phyloP scores from a whole-genome alignment of 2,797 vertebrate species.

The Halcyon badia region DNA sequence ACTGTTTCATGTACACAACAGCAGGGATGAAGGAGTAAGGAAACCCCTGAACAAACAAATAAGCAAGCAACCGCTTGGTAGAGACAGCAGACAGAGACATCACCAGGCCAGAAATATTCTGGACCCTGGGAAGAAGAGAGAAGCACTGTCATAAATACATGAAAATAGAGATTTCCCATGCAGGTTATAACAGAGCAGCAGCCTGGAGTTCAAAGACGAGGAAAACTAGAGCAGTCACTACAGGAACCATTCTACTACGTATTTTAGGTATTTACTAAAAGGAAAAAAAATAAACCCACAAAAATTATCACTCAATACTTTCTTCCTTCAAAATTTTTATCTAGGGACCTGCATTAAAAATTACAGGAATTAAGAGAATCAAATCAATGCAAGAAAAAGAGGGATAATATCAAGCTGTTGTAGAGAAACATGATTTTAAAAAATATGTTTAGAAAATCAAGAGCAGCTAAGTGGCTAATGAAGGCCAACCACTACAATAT shows the following conservation, averaged over 20 bases:
- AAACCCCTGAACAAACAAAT: not conserved
- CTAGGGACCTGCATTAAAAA: not conserved
- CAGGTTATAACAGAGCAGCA: conserved; percentile 14
- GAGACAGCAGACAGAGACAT: conserved; percentile 51
- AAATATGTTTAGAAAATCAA: not conserved
- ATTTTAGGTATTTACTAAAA: conserved; percentile 22
- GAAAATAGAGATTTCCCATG: conserved; percentile 26
- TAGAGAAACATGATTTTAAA: not conserved
- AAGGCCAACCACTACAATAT: not conserved
- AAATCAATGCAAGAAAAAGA: not conserved
- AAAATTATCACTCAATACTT: not conserved
- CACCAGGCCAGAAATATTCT: conserved; percentile 44
- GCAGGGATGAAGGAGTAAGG: not conserved
- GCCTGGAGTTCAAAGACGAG: not conserved
- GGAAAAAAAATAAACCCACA: not conserved
- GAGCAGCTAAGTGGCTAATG: not conserved
- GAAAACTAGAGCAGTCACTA: not conserved
- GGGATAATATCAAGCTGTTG: not conserved
- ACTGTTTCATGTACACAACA: not conserved
- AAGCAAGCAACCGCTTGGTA: not conserved
- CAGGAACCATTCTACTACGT: not conserved
- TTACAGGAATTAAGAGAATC: not conserved
- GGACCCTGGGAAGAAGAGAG: not conserved
- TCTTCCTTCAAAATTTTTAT: not conserved
- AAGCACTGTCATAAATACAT: not conserved